Conservation (phyloP, 2,888 invertebrate genomes). For the Brachyptera risi region DNA sequence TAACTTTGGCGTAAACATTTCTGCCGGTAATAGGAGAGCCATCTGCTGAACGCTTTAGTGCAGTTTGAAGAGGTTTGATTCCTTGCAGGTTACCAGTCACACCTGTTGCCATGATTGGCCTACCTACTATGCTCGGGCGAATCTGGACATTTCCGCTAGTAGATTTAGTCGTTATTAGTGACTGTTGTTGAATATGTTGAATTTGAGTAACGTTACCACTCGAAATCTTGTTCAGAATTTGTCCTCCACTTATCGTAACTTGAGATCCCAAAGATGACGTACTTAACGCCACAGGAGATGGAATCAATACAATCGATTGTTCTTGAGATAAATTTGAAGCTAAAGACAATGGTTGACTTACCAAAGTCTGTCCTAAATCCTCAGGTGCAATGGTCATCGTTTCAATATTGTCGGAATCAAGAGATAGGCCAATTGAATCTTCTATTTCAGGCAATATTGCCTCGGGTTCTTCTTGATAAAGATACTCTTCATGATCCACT, state of each 20-base stretch:
- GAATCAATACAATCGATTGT: too few relatives aligned
- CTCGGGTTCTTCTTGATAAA: constrained; percentile 21
- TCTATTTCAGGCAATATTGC: constrained; percentile 29
- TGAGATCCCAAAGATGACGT: constrained; percentile 15
- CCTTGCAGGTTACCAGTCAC: constrained; percentile 41
- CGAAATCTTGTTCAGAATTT: constrained; percentile 44
- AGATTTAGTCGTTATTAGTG: constrained; percentile 44
- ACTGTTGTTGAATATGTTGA: constrained; percentile 43
- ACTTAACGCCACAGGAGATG: too few relatives aligned
- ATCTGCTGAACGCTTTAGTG: constrained; percentile 44
- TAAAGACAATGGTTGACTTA: too few relatives aligned
- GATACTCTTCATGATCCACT: constrained; percentile 4
- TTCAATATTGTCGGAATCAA: neutral
- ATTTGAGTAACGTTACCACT: constrained; percentile 36
- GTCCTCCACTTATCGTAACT: constrained; percentile 37
- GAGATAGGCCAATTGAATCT: constrained; percentile 24
- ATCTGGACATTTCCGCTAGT: constrained; percentile 45
- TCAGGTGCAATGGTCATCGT: too few relatives aligned
- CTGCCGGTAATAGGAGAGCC: constrained; percentile 43
- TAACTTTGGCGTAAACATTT: constrained; percentile 46
- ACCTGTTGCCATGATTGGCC: constrained; percentile 41
- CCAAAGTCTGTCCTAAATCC: too few relatives aligned
- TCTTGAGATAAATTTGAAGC: too few relatives aligned
- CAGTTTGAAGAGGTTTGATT: constrained; percentile 40
- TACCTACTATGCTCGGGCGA: constrained; percentile 40